Evolutionary conservation across 2,888 invertebrate species (phyloP).

Genomic region (Hemaris fuciformis): DNA sequence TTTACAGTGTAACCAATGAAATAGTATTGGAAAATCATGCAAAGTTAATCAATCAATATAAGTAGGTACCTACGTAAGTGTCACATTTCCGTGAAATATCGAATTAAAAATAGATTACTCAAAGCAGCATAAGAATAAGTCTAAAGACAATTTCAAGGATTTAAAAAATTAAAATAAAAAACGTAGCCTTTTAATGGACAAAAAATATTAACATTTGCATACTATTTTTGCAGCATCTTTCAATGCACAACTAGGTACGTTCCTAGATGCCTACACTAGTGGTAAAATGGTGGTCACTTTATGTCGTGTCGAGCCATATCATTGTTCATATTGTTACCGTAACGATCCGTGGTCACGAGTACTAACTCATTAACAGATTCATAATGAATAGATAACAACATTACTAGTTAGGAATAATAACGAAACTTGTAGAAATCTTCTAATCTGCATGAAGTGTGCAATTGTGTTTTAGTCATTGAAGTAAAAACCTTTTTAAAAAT

Average conservation of each 20-base stretch:
- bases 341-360: slow-evolving; percentile 40
- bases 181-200: neutral
- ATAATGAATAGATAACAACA: slow-evolving; percentile 22
- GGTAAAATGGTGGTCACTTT: neutral
- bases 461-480: neutral
- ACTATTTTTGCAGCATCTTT: neutral
- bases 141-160: neutral
- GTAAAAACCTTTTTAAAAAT: neutral
- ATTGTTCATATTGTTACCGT: slow-evolving; percentile 23
- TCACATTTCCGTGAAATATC: neutral
- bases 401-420: slow-evolving; percentile 1
- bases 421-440: neutral
- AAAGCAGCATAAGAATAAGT: neutral
- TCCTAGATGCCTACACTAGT: neutral
- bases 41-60: neutral
- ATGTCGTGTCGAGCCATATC: slow-evolving; percentile 10
- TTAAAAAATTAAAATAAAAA: neutral
- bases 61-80: neutral
- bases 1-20: neutral
- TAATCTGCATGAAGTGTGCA: neutral
- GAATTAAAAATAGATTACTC: neutral
- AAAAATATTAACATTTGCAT: too few relatives aligned
- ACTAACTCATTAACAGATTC: slow-evolving; percentile 37
- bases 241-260: neutral
- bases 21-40: neutral